Conservation (phyloP, 2,888 invertebrate genomes). For the Mythimna pallens region DNA sequence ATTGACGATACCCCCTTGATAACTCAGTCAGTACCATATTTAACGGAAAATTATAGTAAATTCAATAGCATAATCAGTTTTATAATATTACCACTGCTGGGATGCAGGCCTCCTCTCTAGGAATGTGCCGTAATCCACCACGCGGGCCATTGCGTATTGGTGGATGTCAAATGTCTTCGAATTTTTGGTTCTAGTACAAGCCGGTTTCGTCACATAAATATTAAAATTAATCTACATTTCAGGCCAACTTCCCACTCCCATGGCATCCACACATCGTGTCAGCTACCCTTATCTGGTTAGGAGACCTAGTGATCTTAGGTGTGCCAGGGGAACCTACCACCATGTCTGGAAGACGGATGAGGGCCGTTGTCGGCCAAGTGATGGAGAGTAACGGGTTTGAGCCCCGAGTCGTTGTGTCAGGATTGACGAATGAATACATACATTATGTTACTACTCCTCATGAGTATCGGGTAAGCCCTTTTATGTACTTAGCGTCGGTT, state of each 20-base stretch:
- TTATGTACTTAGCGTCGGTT: background rate
- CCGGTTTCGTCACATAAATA: too few species aligned
- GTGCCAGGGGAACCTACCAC: conserved; percentile 97
- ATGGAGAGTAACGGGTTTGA: conserved; percentile 80
- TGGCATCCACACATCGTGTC: conserved; percentile 95
- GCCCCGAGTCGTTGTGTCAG: conserved; percentile 92
- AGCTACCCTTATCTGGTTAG: conserved; percentile 93
- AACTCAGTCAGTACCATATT: too few species aligned
- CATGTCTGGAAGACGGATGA: conserved; percentile 95
- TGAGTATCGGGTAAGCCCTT: conserved; percentile 92
- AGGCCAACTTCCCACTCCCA: conserved; percentile 92
- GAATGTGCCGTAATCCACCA: too few species aligned
- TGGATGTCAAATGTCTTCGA: too few species aligned
- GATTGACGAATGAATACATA: conserved; percentile 95
- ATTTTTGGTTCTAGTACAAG: too few species aligned
- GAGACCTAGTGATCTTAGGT: conserved; percentile 92
- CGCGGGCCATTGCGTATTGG: too few species aligned
- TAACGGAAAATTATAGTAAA: too few species aligned
- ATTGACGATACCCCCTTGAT: background rate
- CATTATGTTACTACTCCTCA: conserved; percentile 95
- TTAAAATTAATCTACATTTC: conserved; percentile 22
- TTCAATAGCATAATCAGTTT: too few species aligned
- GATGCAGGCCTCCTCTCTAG: too few species aligned
- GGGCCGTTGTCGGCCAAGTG: conserved; percentile 80
- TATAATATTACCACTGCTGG: too few species aligned